phyloP scores from a whole-genome alignment of 2,797 vertebrate genomes.

The Neosilurus hyrtlii region DNA sequence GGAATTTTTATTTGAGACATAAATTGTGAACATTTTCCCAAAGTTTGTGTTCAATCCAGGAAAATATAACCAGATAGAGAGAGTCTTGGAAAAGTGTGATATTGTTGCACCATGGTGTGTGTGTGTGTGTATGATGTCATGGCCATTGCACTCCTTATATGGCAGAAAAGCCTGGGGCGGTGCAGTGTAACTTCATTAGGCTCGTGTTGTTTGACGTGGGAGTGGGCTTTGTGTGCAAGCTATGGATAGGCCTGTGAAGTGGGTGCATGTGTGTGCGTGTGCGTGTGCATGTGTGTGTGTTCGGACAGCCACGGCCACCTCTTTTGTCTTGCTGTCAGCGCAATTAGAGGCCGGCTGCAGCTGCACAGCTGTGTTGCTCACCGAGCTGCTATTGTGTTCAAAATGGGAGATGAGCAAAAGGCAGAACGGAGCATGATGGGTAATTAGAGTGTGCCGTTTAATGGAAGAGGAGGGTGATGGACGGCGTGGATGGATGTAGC shows the following conservation, averaged over 20 bases:
- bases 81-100: neutral
- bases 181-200: constrained; percentile 69
- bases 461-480: neutral
- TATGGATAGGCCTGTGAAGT: constrained; percentile 42
- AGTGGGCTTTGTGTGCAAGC: constrained; percentile 57
- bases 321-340: constrained; percentile 62
- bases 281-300: constrained; percentile 16
- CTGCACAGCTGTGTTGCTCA: constrained; percentile 60
- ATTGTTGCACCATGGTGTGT: neutral
- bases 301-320: constrained; percentile 25
- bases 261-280: constrained; percentile 28
- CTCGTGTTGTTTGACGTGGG: constrained; percentile 50
- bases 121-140: neutral
- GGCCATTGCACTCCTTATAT: neutral
- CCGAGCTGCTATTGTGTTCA: constrained; percentile 40
- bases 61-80: neutral
- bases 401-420: constrained; percentile 36
- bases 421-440: constrained; percentile 36
- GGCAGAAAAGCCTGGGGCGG: constrained; percentile 45
- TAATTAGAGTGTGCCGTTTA: constrained; percentile 34
- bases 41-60: no score
- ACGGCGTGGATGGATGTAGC: neutral
- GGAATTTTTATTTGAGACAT: neutral
- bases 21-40: neutral
- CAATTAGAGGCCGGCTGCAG: constrained; percentile 66